Conservation (phyloP, 1,140 invertebrate genomes). For the Akabosia matsudoensis region DNA sequence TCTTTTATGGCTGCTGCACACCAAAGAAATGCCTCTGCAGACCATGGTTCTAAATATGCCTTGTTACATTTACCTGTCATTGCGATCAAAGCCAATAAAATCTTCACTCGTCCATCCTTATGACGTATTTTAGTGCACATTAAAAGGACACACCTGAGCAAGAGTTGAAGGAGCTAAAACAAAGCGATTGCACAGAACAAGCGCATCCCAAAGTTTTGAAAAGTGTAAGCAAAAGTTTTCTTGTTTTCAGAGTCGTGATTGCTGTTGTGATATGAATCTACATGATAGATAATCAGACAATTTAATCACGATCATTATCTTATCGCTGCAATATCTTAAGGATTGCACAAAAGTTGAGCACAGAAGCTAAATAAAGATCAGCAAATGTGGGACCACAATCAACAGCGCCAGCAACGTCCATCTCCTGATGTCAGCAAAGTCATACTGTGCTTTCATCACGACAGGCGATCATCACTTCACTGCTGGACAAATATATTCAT, state of each 20-base stretch:
- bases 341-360: background rate
- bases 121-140: background rate
- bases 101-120: background rate
- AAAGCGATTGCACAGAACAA: too few species aligned
- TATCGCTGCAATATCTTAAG: background rate
- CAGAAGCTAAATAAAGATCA: background rate
- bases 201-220: too few species aligned
- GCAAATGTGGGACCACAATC: background rate
- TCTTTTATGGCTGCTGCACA: too few species aligned
- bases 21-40: too few species aligned
- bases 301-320: conserved; percentile 7
- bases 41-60: background rate
- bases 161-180: too few species aligned
- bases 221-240: background rate
- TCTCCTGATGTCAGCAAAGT: background rate
- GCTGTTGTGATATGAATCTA: background rate
- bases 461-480: background rate
- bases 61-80: background rate
- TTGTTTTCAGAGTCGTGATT: background rate
- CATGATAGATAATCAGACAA: background rate
- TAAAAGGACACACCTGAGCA: background rate
- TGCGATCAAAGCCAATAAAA: background rate
- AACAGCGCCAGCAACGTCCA: background rate
- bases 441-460: background rate
- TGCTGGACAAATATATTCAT: background rate